Evolutionary conservation across 2,797 vertebrate species (phyloP).

Genomic region (Lindbergichthys nudifrons): DNA sequence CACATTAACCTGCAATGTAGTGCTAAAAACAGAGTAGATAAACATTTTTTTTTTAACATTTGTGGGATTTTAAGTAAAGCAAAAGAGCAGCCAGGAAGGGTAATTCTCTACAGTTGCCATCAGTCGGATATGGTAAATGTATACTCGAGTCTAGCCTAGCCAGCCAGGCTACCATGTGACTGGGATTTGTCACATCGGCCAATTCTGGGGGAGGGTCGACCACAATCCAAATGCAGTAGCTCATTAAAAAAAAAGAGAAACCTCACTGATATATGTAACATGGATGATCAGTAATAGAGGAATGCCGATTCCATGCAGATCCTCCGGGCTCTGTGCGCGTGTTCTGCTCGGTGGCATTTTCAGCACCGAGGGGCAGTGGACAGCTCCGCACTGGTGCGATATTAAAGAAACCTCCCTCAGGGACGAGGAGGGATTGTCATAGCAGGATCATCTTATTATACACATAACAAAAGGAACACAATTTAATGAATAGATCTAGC

Average conservation of each 20-base stretch:
- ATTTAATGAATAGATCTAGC: neutral
- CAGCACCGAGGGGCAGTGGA: conserved; percentile 72
- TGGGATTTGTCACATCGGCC: conserved; percentile 59
- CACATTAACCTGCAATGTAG: neutral
- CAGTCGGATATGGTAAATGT: conserved; percentile 43
- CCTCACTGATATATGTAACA: neutral
- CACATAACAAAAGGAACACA: neutral
- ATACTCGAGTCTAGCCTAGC: conserved; percentile 22
- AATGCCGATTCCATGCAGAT: neutral
- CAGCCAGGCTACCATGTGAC: conserved; percentile 60
- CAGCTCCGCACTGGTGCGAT: conserved; percentile 62
- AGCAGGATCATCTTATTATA: neutral
- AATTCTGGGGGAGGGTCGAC: conserved; percentile 47
- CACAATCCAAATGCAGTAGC: conserved; percentile 8
- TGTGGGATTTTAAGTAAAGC: conserved; percentile 15
- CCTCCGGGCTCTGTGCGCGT: conserved; percentile 12
- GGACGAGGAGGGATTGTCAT: neutral
- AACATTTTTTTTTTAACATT: neutral
- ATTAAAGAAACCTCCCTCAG: conserved; percentile 15
- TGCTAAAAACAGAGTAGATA: neutral
- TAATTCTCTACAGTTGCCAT: conserved; percentile 48
- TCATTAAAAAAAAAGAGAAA: neutral
- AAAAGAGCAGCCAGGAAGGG: conserved; percentile 29
- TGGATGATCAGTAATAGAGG: conserved; percentile 15
- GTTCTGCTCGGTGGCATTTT: conserved; percentile 50